Conservation (phyloP, 2,888 invertebrate species). For the Cosmorhoe ocellata region DNA sequence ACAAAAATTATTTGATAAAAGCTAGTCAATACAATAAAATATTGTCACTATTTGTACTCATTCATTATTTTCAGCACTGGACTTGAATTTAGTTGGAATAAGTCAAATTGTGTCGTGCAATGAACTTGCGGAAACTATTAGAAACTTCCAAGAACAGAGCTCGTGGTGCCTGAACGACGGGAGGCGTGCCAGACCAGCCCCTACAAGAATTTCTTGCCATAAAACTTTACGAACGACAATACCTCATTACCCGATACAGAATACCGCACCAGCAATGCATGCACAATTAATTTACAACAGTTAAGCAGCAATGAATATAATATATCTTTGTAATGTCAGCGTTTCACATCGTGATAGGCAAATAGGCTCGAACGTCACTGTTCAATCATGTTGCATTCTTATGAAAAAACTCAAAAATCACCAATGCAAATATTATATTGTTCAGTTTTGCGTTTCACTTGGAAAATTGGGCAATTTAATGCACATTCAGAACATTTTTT, state of each 20-base stretch:
- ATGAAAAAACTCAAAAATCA: constrained; percentile 36
- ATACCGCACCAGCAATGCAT: constrained; percentile 24
- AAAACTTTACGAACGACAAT: constrained; percentile 31
- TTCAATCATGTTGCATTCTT: constrained; percentile 44
- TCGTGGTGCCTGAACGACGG: constrained; percentile 62
- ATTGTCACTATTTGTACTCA: no score
- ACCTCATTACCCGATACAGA: constrained; percentile 29
- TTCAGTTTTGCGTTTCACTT: not conserved
- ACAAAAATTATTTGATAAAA: no score
- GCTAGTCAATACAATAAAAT: no score
- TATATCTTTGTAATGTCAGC: not conserved
- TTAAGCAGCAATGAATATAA: constrained; percentile 14
- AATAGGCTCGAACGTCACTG: constrained; percentile 30
- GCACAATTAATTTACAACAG: not conserved
- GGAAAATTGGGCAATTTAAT: constrained; percentile 8
- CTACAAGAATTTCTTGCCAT: constrained; percentile 34
- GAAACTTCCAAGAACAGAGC: constrained; percentile 59
- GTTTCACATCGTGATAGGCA: not conserved
- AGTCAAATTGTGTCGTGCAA: constrained; percentile 53
- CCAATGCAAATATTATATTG: constrained; percentile 21
- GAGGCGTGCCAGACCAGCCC: constrained; percentile 55
- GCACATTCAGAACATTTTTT: constrained; percentile 2
- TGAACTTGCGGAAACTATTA: constrained; percentile 67
- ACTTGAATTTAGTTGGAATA: constrained; percentile 32
- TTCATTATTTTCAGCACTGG: no score